Conservation (phyloP, 2,888 invertebrate species). For the Xestia rhomboidea region DNA sequence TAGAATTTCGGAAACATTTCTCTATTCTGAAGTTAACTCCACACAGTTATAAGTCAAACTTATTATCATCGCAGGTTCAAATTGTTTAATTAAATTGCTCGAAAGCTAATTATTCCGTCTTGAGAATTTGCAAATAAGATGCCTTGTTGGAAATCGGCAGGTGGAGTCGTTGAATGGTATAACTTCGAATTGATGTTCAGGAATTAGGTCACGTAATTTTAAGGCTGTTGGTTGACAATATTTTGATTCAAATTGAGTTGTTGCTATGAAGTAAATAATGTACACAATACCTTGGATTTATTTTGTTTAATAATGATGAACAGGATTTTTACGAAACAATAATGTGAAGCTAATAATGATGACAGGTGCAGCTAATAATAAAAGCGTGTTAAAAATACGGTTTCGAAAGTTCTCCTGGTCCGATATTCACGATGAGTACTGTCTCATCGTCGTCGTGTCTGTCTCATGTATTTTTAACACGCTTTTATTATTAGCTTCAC, state of each 20-base stretch:
- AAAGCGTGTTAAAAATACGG: no score
- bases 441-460: no score
- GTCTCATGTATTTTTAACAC: not conserved
- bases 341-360: no score
- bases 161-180: slow-evolving; percentile 54
- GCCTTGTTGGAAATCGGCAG: slow-evolving; percentile 57
- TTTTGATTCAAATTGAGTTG: slow-evolving; percentile 16
- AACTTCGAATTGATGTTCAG: slow-evolving; percentile 46
- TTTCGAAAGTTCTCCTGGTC: no score
- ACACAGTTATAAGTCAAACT: slow-evolving; percentile 62
- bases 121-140: slow-evolving; percentile 65
- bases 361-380: no score
- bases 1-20: slow-evolving; percentile 52
- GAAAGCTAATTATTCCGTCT: slow-evolving; percentile 68
- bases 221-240: not conserved
- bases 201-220: slow-evolving; percentile 48
- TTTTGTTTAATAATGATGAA: slow-evolving; percentile 5
- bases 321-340: not conserved
- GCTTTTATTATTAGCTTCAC: not conserved
- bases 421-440: no score
- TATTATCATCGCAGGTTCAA: slow-evolving; percentile 65
- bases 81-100: slow-evolving; percentile 69
- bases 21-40: slow-evolving; percentile 43
- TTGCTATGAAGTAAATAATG: not conserved
- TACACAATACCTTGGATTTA: slow-evolving; percentile 11